Percentiles rank a stretch among this genome's conserved stretches.
Conservation (phyloP, 2,797 vertebrate species). For the Anniella stebbinsi region DNA sequence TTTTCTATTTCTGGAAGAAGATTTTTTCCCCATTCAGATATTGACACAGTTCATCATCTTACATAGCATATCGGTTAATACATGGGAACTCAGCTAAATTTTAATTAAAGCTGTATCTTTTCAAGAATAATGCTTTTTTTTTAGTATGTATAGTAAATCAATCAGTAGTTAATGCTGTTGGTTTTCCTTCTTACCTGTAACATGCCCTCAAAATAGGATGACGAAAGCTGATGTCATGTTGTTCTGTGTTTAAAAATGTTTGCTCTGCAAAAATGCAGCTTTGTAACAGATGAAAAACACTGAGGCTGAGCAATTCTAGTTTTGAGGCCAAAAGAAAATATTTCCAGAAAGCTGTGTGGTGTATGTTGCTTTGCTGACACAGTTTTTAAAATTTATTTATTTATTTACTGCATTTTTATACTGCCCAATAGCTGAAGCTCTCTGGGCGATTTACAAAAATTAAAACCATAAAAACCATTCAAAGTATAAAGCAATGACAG, state of each 20-base stretch:
- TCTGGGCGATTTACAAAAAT: no score
- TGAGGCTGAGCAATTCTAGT: neutral
- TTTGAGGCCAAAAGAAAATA: neutral
- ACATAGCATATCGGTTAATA: neutral
- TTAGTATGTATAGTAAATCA: neutral
- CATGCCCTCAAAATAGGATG: neutral
- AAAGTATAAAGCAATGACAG: no score
- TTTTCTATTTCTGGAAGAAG: constrained; percentile 39
- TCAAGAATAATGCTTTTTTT: neutral
- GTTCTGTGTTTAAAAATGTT: neutral
- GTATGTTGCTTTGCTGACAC: constrained; percentile 20
- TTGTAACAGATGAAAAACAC: neutral
- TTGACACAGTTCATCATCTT: constrained; percentile 21
- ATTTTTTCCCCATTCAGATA: constrained; percentile 9
- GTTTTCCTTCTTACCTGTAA: neutral
- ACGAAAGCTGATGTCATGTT: neutral
- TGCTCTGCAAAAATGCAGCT: constrained; percentile 4
- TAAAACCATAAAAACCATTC: no score
- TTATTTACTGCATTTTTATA: no score
- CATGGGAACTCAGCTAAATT: neutral
- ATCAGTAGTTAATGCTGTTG: neutral
- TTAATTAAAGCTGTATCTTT: neutral
- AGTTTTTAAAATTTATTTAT: neutral
- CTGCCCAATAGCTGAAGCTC: no score
- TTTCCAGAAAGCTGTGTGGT: neutral